Evolutionary conservation across 2,113 vertebrate genomes (phyloP).

Genomic region (Brachypodius melanocephalos): DNA sequence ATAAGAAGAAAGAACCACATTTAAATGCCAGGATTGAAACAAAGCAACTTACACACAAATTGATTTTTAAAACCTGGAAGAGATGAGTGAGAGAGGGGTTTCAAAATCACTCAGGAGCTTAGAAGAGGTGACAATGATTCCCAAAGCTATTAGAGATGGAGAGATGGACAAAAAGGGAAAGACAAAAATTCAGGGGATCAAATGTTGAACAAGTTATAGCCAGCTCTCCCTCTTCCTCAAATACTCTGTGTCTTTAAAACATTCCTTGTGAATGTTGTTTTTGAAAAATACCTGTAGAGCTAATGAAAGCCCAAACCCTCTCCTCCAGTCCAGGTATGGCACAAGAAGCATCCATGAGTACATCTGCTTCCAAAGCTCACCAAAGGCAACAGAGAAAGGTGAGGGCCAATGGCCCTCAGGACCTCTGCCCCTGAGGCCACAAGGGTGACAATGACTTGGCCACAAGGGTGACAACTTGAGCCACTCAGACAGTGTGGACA

Average conservation of each 20-base stretch:
- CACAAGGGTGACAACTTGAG: not conserved
- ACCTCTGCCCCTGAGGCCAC: not conserved
- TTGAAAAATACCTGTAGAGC: not conserved
- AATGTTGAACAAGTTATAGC: not conserved
- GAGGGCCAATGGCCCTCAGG: not conserved
- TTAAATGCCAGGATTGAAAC: conserved; percentile 18
- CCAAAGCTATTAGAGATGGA: not conserved
- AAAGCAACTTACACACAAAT: conserved; percentile 34
- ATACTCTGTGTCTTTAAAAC: not conserved
- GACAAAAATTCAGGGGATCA: not conserved
- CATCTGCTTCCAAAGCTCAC: not conserved
- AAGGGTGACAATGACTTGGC: not conserved
- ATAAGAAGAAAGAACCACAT: conserved; percentile 42
- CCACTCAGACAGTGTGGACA: not conserved
- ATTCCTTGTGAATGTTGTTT: not conserved
- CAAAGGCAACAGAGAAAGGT: not conserved
- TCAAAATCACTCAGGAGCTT: conserved; percentile 27
- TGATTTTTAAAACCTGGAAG: conserved; percentile 43
- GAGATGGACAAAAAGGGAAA: not conserved
- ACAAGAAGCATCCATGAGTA: not conserved
- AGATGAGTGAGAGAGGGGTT: not conserved
- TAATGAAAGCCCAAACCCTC: not conserved
- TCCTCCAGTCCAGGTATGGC: not conserved
- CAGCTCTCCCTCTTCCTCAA: not conserved
- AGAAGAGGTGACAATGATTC: conserved; percentile 19